Base-by-base conservation (phyloP, 2,113 vertebrate species). In the Melanocharis versteri region DNA sequence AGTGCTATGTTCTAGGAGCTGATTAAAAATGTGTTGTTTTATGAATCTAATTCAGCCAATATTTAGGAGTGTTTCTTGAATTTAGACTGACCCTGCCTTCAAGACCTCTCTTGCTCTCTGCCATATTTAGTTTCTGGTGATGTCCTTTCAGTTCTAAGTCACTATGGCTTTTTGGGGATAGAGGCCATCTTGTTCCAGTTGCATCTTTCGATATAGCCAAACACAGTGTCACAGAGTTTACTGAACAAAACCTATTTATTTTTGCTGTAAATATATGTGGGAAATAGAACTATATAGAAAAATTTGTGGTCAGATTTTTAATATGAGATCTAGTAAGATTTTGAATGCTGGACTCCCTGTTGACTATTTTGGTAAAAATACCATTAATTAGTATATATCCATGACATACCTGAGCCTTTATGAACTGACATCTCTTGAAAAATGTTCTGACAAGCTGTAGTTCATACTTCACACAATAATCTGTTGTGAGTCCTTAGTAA, bases 1-100 rank as follows among this genome's bases (percentile, higher is more conserved):
- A 82, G 30, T 71, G 19, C 12, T 33, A 3, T 0, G 0, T 66
- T 54, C 30, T 78, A 54, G 33, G 54, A 60, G 10, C n/a, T 75
- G 20, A 62, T 81, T 84, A 75, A 90, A 89, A 91, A 75, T 40
- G 3, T 53, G 6, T 60, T 3, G 0, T 16, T 72, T 72, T 64
- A 48, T 68, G 24, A 72, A 24, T 86, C 26, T 47, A 18, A 76
- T 56, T 93, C 58, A 90, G 30, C 13, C 30, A 77, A 24, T 13
- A 16, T 64, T 72, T 87, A 53, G 26, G 19, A 69, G 11, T 35
- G 3, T 73, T 65, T 22, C 50, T 61, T 87, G 76, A 73, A 58
- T 77, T 80, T 81, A 64, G 11, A 21, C 14, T 3, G 1, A 40
- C 73, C 11, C 14, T 80, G 3, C 31, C 22, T 87, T 81, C 88